phyloP scores from a whole-genome alignment of 2,797 vertebrate genomes.

The Remorina albescens region DNA sequence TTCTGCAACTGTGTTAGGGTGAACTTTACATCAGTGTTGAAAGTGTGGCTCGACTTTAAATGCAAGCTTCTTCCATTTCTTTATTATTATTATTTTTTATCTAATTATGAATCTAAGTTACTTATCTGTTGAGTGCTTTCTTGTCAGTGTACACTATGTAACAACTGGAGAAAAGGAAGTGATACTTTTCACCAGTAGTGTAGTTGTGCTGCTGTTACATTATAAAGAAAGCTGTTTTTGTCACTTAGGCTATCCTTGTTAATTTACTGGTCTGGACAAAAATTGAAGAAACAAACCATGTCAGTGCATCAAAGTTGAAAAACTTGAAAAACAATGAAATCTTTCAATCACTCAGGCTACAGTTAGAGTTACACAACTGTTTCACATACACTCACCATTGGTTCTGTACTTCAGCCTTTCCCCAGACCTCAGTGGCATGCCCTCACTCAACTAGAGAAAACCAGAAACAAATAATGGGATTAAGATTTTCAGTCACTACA shows the following conservation, averaged over 20 bases:
- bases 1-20: no score
- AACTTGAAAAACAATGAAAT: neutral
- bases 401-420: conserved; percentile 91
- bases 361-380: neutral
- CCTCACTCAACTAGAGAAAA: conserved; percentile 88
- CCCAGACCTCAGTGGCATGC: conserved; percentile 88
- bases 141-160: neutral
- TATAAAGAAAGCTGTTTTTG: neutral
- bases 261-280: neutral
- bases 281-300: neutral
- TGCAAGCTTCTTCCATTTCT: no score
- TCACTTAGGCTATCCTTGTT: neutral
- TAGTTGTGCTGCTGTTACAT: neutral
- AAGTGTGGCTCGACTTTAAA: no score
- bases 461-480: neutral
- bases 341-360: neutral
- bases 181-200: no score
- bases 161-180: no score
- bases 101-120: no score
- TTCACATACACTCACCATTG: conserved; percentile 87
- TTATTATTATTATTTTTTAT: no score
- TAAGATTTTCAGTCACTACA: neutral
- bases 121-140: neutral
- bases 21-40: no score
- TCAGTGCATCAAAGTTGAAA: neutral